These are phyloP conservation scores for Tortricodes alternella DNA, from an alignment of 2,888 invertebrate genomes.

Conservation along the genomic window DNA sequence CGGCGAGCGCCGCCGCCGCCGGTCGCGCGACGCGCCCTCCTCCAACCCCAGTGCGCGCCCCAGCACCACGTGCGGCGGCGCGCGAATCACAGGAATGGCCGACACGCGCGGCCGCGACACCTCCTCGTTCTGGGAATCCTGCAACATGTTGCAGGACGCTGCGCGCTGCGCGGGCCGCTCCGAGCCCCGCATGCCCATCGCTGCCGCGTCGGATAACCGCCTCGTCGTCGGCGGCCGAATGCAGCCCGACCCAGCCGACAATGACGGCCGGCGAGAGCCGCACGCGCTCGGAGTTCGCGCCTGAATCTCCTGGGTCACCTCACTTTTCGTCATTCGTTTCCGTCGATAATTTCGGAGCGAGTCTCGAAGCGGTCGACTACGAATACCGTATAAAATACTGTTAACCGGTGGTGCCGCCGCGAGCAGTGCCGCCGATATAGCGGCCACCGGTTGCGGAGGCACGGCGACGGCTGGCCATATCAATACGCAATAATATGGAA, in stretches of 20 bases:
- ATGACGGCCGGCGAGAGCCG: constrained; percentile 88
- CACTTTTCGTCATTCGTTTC: constrained; percentile 89
- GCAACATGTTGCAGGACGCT: constrained; percentile 87
- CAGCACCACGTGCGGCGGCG: constrained; percentile 84
- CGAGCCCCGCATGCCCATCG: constrained; percentile 65
- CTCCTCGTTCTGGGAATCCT: constrained; percentile 82
- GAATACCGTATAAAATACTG: constrained; percentile 89
- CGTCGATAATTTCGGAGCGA: constrained; percentile 90
- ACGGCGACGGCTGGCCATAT: constrained; percentile 83
- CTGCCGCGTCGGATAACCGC: constrained; percentile 72
- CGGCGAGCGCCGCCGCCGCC: constrained; percentile 82
- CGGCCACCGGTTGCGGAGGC: constrained; percentile 74
- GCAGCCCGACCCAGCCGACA: constrained; percentile 82
- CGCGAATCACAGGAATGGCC: constrained; percentile 76
- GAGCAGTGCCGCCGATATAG: constrained; percentile 85
- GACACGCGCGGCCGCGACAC: constrained; percentile 56
- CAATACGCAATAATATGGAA: constrained; percentile 88
- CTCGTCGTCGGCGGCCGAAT: constrained; percentile 71
- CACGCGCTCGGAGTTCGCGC: constrained; percentile 90
- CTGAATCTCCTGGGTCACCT: constrained; percentile 91
- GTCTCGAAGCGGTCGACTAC: constrained; percentile 87
- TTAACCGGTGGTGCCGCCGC: constrained; percentile 88
- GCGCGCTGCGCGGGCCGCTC: constrained; percentile 83
- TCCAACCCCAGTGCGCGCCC: constrained; percentile 84
- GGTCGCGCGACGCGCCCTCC: constrained; percentile 57